Base-by-base conservation (phyloP, 1,140 invertebrate genomes). In the Hestina assimilis region DNA sequence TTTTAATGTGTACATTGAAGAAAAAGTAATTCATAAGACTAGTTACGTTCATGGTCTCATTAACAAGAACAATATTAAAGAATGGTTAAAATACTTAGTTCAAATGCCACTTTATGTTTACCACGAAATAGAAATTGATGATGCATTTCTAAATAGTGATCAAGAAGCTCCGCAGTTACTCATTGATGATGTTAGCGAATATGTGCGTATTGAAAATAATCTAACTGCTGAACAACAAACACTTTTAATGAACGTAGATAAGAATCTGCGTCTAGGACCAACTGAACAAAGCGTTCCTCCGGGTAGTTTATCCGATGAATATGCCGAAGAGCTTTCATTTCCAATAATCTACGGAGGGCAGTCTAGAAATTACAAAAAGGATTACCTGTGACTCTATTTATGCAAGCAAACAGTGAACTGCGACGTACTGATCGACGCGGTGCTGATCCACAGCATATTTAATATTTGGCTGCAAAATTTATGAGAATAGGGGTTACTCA, bases 241-340 rank as follows among this genome's bases (percentile, higher is more conserved):
- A n/a, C n/a, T n/a, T n/a, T n/a, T n/a, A n/a, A n/a, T n/a, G n/a
- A n/a, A n/a, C n/a, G n/a, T n/a, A n/a, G n/a, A n/a, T n/a, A n/a
- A n/a, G n/a, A n/a, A n/a, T n/a, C n/a, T n/a, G n/a, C n/a, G n/a
- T n/a, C n/a, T n/a, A n/a, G 58, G 46, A 8, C 50, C 56, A 14
- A 59, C 52, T 17, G 52, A 72, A 58, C 7, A 38, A 1, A 59
- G 53, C 21, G 17, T 45, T 23, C 55, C 48, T 1, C 21, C 1
- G 0, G 59, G 57, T 42, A 19, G 62, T 50, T 20, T 65, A 19
- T 59, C 68, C 33, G 65, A 68, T 56, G 45, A 58, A 46, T 52
- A 72, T 64, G 68, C 69, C n/a, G 79, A 83, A 66, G 79, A 83
- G 59, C 42, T 83, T 11, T 79, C 80, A 3, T 83, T 85, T 71